Base-by-base conservation (phyloP, 2,888 invertebrate genomes). In the Blastobasis adustella region DNA sequence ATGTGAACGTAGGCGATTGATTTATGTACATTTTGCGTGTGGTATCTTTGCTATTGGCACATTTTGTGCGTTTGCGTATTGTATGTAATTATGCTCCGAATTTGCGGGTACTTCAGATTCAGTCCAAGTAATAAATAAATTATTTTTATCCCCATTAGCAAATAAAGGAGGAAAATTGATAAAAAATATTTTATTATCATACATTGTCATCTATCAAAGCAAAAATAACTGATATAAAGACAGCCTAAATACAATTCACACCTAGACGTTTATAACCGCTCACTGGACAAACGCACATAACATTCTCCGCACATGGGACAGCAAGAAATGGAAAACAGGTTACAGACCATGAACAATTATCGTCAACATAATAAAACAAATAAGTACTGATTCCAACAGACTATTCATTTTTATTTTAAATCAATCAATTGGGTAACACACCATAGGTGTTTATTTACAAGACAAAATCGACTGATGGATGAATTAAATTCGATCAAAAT, bases 381-480 rank as follows among this genome's bases (percentile, higher is more conserved):
- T 60, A 61, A 41, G 53, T 62, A 64, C 71, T 76, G 79, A 84
- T 85, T 83, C 72, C 79, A 85, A 84, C 80, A 76, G 78, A 82
- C 85, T 85, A 86, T 82, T 81, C 76, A 73, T 81, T 79, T 81
- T 85, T 79, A 86, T 84, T 86, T 75, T 73, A 76, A 83, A 80
- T 81, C 76, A 82, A 82, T 81, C 76, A 77, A 76, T 78, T 76
- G 63, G 71, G 73, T 69, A 76, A 74, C 71, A 80, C 85, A 84
- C 82, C 81, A 69, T 69, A 59, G 81, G 85, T 84, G 82, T 68
- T 80, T 88, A 87, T 88, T 83, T 88, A 88, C 88, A 87, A 82
- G 77, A 76, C 63, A 66, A 73, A 70, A 71, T 67, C 62, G 64
- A 76, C 61, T 62, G 67, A 64, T 56, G 48, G 41, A 52, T 37